Conservation (phyloP, 2,888 invertebrate species). For the Microchrysa polita region DNA sequence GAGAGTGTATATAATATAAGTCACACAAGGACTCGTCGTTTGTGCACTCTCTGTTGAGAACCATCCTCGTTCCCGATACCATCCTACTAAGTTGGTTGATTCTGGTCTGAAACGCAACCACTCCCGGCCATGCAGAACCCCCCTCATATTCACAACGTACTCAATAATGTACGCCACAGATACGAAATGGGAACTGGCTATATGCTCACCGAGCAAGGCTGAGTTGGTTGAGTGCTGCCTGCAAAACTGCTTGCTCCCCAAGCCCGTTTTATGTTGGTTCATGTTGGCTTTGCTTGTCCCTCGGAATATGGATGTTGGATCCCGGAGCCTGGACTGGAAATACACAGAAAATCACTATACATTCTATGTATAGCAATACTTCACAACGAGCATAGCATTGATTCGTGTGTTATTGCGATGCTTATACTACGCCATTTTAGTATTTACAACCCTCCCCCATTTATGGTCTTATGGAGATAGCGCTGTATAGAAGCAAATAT, state of each 20-base stretch:
- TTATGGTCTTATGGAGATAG: background rate
- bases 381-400: conserved; percentile 45
- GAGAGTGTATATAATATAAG: conserved; percentile 28
- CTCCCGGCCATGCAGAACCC: conserved; percentile 13
- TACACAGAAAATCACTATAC: background rate
- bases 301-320: background rate
- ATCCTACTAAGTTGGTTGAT: too few relatives aligned
- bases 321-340: too few relatives aligned
- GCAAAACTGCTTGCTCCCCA: conserved; percentile 1
- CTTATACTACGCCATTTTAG: conserved; percentile 47
- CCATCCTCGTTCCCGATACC: conserved; percentile 13
- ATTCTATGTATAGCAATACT: background rate
- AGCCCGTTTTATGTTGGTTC: background rate
- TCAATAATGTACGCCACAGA: conserved; percentile 3
- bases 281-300: background rate
- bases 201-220: too few relatives aligned
- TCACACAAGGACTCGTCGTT: conserved; percentile 9
- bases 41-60: background rate
- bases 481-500: background rate
- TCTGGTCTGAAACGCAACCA: conserved; percentile 3
- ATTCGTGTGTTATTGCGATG: conserved; percentile 46
- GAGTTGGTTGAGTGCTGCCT: background rate
- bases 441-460: conserved; percentile 47
- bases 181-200: background rate
- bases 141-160: conserved; percentile 8